Base-by-base conservation (phyloP, 2,888 invertebrate genomes). In the Philaethria dido region DNA sequence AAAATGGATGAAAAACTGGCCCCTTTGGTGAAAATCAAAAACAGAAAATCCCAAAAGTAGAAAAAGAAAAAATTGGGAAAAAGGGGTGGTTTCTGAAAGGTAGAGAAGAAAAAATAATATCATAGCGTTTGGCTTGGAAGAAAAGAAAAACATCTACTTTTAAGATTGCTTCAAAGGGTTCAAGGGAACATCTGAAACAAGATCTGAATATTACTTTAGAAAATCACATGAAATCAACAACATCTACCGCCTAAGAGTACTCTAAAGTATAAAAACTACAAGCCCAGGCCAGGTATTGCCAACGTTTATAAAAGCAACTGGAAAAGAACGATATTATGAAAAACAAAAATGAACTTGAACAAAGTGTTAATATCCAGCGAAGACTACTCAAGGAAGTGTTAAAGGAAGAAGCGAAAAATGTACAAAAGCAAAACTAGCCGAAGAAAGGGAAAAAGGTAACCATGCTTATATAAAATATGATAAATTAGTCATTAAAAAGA, bases 351-450 rank as follows among this genome's bases (percentile, higher is more conserved):
- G 50, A 70, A 64, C 5, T 33, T 75, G 0, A 73, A 73, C 25
- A 42, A 66, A 11, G n/a, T n/a, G 64, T 74, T 2, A 64, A 74
- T 47, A 44, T 73, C n/a, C 0, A 45, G 60, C 0, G 76, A 78
- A 55, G 75, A 78, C 50, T 78, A 72, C 47, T 61, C 75, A 4
- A 75, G n/a, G 76, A 78, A 72, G 69, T 74, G 3, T 68, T 72
- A n/a, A n/a, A n/a, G n/a, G 61, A 72, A 69, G 64, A 75, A 68
- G 62, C 69, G 76, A 29, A 75, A 73, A 66, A 57, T 59, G 22
- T 47, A 71, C 74, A 73, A 60, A 73, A 71, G 47, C n/a, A n/a
- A n/a, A n/a, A n/a, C n/a, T n/a, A n/a, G n/a, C n/a, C n/a, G n/a
- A n/a, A n/a, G n/a, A n/a, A n/a, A n/a, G n/a, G n/a, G n/a, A n/a